Evolutionary conservation across 2,888 invertebrate species (phyloP).

Genomic region (Nemapogon koenigi): DNA sequence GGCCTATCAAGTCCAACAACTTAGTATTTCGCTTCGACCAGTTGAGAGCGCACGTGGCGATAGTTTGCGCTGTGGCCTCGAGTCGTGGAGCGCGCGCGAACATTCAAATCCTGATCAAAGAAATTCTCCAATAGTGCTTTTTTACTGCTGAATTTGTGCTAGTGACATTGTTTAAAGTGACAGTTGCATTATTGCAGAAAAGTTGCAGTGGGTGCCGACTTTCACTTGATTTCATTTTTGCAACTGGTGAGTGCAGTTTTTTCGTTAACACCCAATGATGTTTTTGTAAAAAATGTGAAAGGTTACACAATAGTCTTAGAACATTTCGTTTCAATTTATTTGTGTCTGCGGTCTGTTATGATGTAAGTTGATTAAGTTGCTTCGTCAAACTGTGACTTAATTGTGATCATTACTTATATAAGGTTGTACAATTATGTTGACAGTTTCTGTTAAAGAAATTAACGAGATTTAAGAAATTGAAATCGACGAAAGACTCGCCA

Average conservation of each 20-base stretch:
- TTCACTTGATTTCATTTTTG: constrained; percentile 42
- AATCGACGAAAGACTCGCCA: too few species aligned
- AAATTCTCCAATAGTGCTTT: constrained; percentile 19
- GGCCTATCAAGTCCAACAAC: too few species aligned
- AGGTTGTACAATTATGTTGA: too few species aligned
- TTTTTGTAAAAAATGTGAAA: too few species aligned
- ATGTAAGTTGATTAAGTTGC: constrained; percentile 8
- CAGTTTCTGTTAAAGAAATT: too few species aligned
- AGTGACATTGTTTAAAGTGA: constrained; percentile 34
- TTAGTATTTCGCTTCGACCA: constrained; percentile 57
- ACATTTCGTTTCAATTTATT: constrained; percentile 7
- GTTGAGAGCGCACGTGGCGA: constrained; percentile 37
- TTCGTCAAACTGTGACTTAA: too few species aligned
- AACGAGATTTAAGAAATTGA: too few species aligned
- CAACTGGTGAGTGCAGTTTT: constrained; percentile 52
- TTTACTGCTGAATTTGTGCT: constrained; percentile 32
- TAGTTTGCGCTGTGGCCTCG: constrained; percentile 26
- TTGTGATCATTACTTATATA: too few species aligned
- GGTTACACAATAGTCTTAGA: constrained; percentile 29
- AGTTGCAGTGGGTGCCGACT: constrained; percentile 24
- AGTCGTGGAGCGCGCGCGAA: constrained; percentile 36
- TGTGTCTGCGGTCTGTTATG: constrained; percentile 7
- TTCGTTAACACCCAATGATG: too few species aligned
- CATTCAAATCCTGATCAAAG: constrained; percentile 23
- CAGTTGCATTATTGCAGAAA: constrained; percentile 22